Evolutionary conservation across 2,113 vertebrate species (phyloP), one percentile per base, ranked within the genome.

Genomic region (Dermatemys mawii): DNA sequence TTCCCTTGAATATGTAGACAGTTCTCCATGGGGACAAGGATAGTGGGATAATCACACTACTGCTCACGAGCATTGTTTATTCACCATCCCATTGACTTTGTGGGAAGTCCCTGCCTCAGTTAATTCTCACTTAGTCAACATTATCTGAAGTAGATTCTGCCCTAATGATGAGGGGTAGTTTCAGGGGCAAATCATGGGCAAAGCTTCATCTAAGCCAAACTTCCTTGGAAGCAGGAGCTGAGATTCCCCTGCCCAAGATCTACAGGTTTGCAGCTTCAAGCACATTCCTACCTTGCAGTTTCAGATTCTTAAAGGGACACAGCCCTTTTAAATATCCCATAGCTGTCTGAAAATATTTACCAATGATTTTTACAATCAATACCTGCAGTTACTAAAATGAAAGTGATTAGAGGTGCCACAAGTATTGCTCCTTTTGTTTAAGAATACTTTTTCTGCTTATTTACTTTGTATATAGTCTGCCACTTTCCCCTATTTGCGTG

Each of bases 271-370:
- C 63, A 21, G 35, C 63, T n/a, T 67, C 63, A 75, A 12, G 41
- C 41, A 44, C 70, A 26, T 75, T 44, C 41, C 38, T 44, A 75
- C 41, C 24, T 46, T 54, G 53, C 85, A 48, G 9, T 53, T 79
- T 41, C 14, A 46, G 4, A 35, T n/a, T 35, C 81, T 90, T 53
- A 38, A 0, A 0, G 35, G 57, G 48, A 50, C 48, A 76, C 5
- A 11, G 50, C 2, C 50, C 27, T 50, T 11, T 44, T 32, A 29
- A 6, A 16, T 67, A 67, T 19, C 63, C 6, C 21, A 44, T 75
- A 8, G 14, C 22, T 44, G 41, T 75, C 38, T 75, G 22, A 41
- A 75, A 75, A 75, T 73, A 41, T 38, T 73, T 75, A 26, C 8
- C 67, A 24, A 41, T 4, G 3, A 32, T 46, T 1, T 1, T 50